Evolutionary conservation across 2,888 invertebrate species (phyloP).

Genomic region (Chironomus riparius): DNA sequence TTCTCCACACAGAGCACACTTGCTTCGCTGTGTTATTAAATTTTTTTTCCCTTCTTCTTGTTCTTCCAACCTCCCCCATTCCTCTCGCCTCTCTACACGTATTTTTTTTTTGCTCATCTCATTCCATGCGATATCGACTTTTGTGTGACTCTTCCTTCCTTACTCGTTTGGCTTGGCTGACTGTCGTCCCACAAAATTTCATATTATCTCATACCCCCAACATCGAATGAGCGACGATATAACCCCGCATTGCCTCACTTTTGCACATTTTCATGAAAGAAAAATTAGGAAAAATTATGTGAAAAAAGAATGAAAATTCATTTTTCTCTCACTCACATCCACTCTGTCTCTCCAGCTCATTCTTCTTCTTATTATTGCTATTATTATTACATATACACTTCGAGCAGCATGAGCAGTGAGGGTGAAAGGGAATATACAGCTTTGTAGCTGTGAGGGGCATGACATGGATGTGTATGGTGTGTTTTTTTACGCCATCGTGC

Average conservation of each 20-base stretch:
- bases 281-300: conserved; percentile 14
- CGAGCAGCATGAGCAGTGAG: background rate
- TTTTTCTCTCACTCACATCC: background rate
- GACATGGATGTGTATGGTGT: background rate
- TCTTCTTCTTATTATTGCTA: too few species aligned
- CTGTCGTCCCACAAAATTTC: background rate
- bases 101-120: background rate
- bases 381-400: too few species aligned
- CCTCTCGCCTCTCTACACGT: too few species aligned
- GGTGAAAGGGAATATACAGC: background rate
- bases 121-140: background rate
- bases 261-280: background rate
- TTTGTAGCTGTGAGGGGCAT: background rate
- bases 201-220: too few species aligned
- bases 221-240: too few species aligned
- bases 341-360: background rate
- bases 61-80: background rate
- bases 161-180: too few species aligned
- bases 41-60: conserved; percentile 14
- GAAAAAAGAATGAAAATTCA: conserved; percentile 10
- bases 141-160: too few species aligned
- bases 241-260: too few species aligned
- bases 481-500: background rate
- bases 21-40: conserved; percentile 26
- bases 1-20: conserved; percentile 5